Evolutionary conservation across 2,797 vertebrate genomes (phyloP).

Genomic region (Ara ararauna): DNA sequence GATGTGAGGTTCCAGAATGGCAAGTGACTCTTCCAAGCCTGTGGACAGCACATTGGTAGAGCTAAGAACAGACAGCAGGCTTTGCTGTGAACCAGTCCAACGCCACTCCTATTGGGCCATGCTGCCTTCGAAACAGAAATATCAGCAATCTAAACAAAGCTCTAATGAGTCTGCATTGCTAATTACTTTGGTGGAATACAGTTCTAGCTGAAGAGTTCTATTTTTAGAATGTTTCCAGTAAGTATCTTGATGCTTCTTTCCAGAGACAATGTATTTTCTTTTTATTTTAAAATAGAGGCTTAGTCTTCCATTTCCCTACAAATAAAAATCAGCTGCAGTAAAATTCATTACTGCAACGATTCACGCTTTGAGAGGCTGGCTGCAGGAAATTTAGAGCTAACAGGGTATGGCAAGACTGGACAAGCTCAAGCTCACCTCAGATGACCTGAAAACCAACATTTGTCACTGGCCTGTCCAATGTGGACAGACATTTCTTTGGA

Average conservation of each 20-base stretch:
- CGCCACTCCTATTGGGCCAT: not conserved
- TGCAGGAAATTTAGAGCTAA: conserved; percentile 9
- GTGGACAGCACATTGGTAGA: not conserved
- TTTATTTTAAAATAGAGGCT: conserved; percentile 33
- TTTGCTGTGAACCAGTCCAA: not conserved
- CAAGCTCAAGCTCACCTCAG: not conserved
- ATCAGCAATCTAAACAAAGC: not conserved
- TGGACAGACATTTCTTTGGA: not conserved
- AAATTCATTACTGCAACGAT: conserved; percentile 7
- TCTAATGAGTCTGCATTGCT: not conserved
- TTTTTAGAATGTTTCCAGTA: conserved; percentile 42
- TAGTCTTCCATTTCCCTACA: not conserved
- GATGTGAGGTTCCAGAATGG: not conserved
- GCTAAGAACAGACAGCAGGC: not conserved
- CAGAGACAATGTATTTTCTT: conserved; percentile 31
- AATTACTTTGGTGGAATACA: conserved; percentile 6
- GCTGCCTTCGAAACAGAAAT: not conserved
- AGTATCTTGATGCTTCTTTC: not conserved
- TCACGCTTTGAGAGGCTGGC: conserved; percentile 17
- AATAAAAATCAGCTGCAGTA: not conserved
- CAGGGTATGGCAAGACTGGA: not conserved
- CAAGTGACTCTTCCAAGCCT: not conserved
- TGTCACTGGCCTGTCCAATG: not conserved
- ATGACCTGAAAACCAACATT: not conserved
- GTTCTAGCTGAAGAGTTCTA: not conserved